Evolutionary conservation across 2,888 invertebrate genomes (phyloP), one percentile per base, ranked within the genome.

Genomic region (Tipula confusa): DNA sequence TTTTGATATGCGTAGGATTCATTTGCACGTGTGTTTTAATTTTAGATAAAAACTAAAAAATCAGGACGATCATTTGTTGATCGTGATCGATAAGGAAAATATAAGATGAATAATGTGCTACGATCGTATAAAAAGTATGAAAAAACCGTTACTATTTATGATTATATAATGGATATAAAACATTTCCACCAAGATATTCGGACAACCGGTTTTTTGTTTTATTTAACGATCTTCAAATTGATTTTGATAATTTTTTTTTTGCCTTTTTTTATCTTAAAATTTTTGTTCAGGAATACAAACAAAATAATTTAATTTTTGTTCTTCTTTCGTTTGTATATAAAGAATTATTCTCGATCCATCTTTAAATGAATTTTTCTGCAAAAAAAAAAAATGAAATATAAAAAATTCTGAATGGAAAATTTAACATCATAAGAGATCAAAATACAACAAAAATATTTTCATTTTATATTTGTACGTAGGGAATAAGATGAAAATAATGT

Each of bases 401-500:
- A n/a, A n/a, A 24, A 9, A 64, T 64, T 43, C 64, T 64, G 64
- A 64, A 64, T 64, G 64, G 64, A 64, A 64, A n/a, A 64, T 64
- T 64, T 9, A 64, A 24, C 64, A 64, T 64, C 64, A 64, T 64
- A 64, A 64, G 64, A 64, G 64, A 64, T 64, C 64, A 64, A 64
- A 64, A 24, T 9, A 18, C 64, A 64, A 64, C 64, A 64, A 64
- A 5, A 43, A 43, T 64, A 43, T 2, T 43, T 64, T 64, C 24
- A 24, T 64, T 33, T 9, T 33, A 9, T 33, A 9, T 64, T 7
- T 24, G 64, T 24, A 64, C 18, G 64, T 24, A 64, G 64, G 64
- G 64, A 64, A 64, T 64, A 64, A 64, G 64, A 64, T 64, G 64
- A 80, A 80, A 80, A 29, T 29, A 80, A 29, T 29, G n/a, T n/a